phyloP scores from a whole-genome alignment of 2,113 vertebrate species.

The Nothocercus julius region DNA sequence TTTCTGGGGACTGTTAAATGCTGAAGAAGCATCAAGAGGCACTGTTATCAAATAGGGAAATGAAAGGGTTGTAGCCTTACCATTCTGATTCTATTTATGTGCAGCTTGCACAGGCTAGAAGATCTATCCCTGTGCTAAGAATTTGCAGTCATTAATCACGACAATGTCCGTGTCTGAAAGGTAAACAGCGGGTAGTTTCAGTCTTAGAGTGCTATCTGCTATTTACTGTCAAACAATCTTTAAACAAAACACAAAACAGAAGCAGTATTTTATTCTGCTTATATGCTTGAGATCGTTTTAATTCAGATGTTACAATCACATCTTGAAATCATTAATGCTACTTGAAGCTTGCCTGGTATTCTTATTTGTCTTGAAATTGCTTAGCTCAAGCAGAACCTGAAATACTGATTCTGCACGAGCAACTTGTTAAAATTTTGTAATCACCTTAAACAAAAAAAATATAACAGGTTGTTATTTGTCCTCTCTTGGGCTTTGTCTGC shows the following conservation, averaged over 20 bases:
- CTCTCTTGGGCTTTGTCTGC: neutral
- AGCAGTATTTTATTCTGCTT: neutral
- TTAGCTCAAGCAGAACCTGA: neutral
- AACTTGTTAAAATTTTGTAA: neutral
- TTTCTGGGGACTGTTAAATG: neutral
- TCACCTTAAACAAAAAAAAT: neutral
- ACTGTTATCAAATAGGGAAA: neutral
- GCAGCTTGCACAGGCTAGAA: neutral
- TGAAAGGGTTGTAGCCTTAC: neutral
- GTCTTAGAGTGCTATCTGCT: neutral
- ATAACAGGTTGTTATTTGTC: neutral
- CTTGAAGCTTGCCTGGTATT: neutral
- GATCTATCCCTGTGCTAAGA: neutral
- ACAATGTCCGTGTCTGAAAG: neutral
- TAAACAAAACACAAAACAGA: neutral
- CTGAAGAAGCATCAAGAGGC: neutral
- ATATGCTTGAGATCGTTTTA: neutral
- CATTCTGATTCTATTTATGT: neutral
- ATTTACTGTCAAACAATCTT: neutral
- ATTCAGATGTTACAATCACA: slow-evolving; percentile 12
- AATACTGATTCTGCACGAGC: neutral
- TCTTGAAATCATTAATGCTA: slow-evolving; percentile 38
- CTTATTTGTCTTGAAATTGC: slow-evolving; percentile 15
- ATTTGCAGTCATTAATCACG: neutral
- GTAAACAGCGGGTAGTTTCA: neutral